Evolutionary conservation across 1,140 invertebrate genomes (phyloP).

Genomic region (Drosophila paulistorum): DNA sequence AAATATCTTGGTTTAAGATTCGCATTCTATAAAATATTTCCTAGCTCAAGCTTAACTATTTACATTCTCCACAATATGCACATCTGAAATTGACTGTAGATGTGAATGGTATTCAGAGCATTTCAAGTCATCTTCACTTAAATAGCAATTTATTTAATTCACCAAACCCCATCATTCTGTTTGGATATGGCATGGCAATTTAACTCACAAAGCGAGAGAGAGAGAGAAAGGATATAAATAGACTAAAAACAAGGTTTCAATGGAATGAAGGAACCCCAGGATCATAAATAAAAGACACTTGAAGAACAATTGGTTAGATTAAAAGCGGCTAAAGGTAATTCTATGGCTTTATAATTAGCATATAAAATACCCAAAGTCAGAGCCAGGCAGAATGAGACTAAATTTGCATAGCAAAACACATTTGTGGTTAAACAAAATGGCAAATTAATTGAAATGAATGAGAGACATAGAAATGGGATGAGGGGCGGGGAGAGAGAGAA

Average conservation of each 20-base stretch:
- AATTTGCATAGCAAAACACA: slow-evolving; percentile 41
- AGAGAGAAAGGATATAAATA: not conserved
- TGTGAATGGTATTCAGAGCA: no score
- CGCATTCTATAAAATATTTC: no score
- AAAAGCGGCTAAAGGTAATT: slow-evolving; percentile 45
- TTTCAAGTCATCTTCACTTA: not conserved
- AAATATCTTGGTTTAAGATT: no score
- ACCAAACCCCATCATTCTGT: not conserved
- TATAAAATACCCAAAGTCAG: slow-evolving; percentile 30
- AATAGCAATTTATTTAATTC: not conserved
- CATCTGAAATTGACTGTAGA: no score
- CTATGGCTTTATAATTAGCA: slow-evolving; percentile 65
- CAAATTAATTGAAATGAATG: slow-evolving; percentile 73
- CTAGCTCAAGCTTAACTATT: no score
- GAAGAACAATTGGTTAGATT: slow-evolving; percentile 18
- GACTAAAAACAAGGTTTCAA: not conserved
- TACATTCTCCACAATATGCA: no score
- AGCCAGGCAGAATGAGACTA: slow-evolving; percentile 15
- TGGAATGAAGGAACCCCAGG: slow-evolving; percentile 23
- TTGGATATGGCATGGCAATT: not conserved
- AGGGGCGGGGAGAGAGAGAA: no score
- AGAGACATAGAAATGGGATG: not conserved
- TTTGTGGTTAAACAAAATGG: slow-evolving; percentile 63
- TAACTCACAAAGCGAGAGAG: not conserved
- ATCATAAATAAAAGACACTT: slow-evolving; percentile 33